Conservation (phyloP, 2,888 invertebrate genomes). For the Andrena chrysosceles region DNA sequence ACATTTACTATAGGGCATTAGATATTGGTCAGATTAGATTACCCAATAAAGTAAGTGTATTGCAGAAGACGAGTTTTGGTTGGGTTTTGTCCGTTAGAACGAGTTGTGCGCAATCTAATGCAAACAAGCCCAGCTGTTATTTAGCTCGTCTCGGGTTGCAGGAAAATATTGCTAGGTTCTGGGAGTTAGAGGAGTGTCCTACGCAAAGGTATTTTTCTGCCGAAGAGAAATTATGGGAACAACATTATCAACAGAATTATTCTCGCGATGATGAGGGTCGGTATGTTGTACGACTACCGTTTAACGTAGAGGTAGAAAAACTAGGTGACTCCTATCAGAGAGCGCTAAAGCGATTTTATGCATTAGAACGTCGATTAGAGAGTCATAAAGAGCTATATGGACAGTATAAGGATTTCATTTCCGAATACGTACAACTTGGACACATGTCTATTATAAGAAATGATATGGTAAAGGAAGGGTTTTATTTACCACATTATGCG, state of each 20-base stretch:
- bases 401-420: neutral
- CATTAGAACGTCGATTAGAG: neutral
- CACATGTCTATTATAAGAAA: neutral
- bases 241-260: neutral
- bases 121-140: neutral
- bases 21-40: neutral
- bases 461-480: neutral
- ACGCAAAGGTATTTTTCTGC: neutral
- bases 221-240: neutral
- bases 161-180: neutral
- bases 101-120: neutral
- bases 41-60: neutral
- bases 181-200: neutral
- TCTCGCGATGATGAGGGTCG: neutral
- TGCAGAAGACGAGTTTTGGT: constrained; percentile 14
- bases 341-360: constrained; percentile 6
- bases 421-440: neutral
- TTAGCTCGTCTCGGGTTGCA: neutral
- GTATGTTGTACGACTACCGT: neutral
- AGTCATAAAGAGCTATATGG: neutral
- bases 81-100: neutral
- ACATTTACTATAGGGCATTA: neutral
- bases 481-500: neutral
- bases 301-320: neutral
- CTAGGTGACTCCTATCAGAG: neutral